Evolutionary conservation across 1,140 invertebrate species (phyloP).

Genomic region (Micrasema longulum): DNA sequence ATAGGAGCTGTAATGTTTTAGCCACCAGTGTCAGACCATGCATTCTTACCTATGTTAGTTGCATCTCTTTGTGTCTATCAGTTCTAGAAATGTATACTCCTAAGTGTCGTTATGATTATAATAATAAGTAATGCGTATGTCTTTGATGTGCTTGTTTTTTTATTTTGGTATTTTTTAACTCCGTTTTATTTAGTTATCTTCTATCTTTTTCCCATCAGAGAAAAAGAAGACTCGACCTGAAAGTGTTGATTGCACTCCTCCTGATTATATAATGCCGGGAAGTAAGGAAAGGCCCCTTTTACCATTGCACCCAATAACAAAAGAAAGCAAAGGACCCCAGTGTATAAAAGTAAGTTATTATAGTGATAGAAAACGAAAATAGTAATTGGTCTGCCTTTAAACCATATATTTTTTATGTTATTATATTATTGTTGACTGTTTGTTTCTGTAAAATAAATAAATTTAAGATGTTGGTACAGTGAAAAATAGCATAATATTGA

Average conservation of each 20-base stretch:
- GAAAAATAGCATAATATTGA: not conserved
- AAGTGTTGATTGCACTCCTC: constrained; percentile 95
- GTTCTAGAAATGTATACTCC: not conserved
- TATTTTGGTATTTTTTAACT: too few relatives aligned
- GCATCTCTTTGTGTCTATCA: too few relatives aligned
- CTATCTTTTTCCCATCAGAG: constrained; percentile 67
- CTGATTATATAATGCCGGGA: constrained; percentile 95
- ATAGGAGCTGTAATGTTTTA: too few relatives aligned
- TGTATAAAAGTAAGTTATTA: constrained; percentile 80
- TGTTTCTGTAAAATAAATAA: not conserved
- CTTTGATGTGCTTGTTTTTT: too few relatives aligned
- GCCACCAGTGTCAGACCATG: not conserved
- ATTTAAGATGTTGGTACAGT: not conserved
- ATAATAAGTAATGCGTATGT: too few relatives aligned
- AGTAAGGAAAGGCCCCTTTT: constrained; percentile 87
- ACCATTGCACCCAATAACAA: constrained; percentile 85
- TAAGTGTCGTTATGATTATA: too few relatives aligned
- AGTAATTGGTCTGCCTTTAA: too few relatives aligned
- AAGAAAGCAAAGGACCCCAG: constrained; percentile 87
- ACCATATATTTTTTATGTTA: too few relatives aligned
- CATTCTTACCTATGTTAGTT: not conserved
- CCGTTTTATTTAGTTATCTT: too few relatives aligned
- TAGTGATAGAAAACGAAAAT: too few relatives aligned
- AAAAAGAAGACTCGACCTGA: constrained; percentile 90
- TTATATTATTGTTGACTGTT: too few relatives aligned